Base-by-base conservation (phyloP, 2,888 invertebrate genomes). In the Agrotis exclamationis region DNA sequence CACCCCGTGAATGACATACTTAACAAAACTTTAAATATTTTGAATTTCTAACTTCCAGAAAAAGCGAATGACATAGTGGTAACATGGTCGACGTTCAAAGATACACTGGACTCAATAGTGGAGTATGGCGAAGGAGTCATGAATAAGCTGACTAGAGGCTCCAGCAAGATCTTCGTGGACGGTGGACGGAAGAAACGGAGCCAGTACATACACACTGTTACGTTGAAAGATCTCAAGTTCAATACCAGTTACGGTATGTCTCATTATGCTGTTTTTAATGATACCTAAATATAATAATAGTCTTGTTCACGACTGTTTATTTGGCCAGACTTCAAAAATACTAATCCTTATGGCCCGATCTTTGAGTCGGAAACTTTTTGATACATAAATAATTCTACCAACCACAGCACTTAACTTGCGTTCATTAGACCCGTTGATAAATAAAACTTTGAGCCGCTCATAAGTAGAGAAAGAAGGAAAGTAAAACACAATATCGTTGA, bases 11-110 rank as follows among this genome's bases (percentile, higher is more conserved):
- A n/a, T n/a, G n/a, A n/a, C 7, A 16, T 18, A 18, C 4, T 18
- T 24, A 18, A 45, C 45, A 56, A 56, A 56, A 47, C 7, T 33
- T 33, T 9, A 33, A 9, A 33, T 9, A 33, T 9, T 33, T 9
- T 33, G 7, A 9, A 33, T 33, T 33, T 33, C 9, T 39, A 69
- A 76, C 22, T 85, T 84, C 16, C 90, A 98, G 98, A 84, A 2
- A 75, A 80, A 48, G 56, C 45, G 3, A 84, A 84, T 39, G 70
- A 84, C 53, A 83, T 84, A 96, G 74, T 99, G 98, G 92, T 98
- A 98, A 98, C 98, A 80, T 99, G 99, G 98, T 97, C 97, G 3
- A 99, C 99, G 14, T 97, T 97, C 88, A 97, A 97, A 88, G 94
- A 97, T 83, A 97, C 98, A 0, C 85, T 94, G 18, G 95, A 96